A percentile compares a stretch with the other conserved stretches of the same genome.
Evolutionary conservation across 2,888 invertebrate species (phyloP).

Genomic region (Oeneis ivallda): DNA sequence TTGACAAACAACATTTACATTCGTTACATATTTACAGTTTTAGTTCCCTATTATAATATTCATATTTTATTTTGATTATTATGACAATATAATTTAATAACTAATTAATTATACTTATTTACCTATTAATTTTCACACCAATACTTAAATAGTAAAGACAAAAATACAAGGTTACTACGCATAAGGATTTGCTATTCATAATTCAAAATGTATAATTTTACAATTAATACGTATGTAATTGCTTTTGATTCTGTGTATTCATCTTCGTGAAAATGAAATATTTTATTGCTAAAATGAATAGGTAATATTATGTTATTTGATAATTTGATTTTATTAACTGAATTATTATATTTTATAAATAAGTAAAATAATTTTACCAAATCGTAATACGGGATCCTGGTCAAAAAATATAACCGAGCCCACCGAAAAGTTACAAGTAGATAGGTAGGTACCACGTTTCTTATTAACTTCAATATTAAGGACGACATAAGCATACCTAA

Average conservation of each 20-base stretch:
- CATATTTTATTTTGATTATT: neutral
- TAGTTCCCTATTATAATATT: conserved; percentile 20
- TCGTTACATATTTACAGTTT: conserved; percentile 31
- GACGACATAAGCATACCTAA: neutral
- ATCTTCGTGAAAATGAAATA: no score
- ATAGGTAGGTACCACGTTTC: neutral
- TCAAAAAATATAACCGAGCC: neutral
- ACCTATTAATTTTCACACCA: neutral
- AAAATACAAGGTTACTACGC: no score
- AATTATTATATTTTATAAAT: neutral
- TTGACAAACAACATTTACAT: conserved; percentile 25
- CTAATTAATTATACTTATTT: conserved; percentile 1
- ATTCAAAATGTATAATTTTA: neutral
- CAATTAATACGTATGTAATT: neutral
- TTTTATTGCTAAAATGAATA: no score
- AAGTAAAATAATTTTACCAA: neutral
- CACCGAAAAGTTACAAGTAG: neutral
- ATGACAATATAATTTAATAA: conserved; percentile 2
- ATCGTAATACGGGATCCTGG: neutral
- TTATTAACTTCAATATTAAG: neutral
- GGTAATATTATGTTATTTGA: no score
- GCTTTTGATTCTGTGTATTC: neutral
- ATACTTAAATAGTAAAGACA: conserved; percentile 26
- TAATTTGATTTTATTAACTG: neutral
- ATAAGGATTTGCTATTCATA: neutral